phyloP scores from a whole-genome alignment of 2,888 invertebrate species.

The Tinea semifulvella region DNA sequence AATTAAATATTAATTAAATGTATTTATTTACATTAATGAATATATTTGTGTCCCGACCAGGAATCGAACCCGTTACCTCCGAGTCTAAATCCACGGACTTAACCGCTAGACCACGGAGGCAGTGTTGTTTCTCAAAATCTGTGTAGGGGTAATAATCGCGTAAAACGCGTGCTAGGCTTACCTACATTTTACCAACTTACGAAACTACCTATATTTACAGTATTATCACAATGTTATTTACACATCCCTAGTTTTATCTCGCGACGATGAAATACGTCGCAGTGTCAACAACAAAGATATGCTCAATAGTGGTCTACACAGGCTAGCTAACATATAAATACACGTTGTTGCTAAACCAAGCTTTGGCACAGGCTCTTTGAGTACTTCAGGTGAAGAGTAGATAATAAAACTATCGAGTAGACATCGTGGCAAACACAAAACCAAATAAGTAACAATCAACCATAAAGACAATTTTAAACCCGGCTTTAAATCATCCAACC shows the following conservation, averaged over 20 bases:
- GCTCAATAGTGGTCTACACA: conserved; percentile 32
- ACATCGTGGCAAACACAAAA: conserved; percentile 46
- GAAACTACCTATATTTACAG: too few relatives aligned
- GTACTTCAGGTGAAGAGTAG: conserved; percentile 30
- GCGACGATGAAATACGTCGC: conserved; percentile 19
- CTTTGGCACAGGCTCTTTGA: conserved; percentile 18
- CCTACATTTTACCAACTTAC: too few relatives aligned
- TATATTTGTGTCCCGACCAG: too few relatives aligned
- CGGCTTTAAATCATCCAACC: conserved; percentile 33
- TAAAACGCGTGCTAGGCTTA: too few relatives aligned
- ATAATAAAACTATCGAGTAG: conserved; percentile 35
- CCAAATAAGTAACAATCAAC: conserved; percentile 38
- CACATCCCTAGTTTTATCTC: not conserved
- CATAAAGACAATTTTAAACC: conserved; percentile 47
- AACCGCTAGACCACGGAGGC: too few relatives aligned
- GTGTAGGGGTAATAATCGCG: too few relatives aligned
- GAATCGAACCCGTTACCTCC: too few relatives aligned
- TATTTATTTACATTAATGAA: too few relatives aligned
- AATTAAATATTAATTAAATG: too few relatives aligned
- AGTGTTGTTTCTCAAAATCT: too few relatives aligned
- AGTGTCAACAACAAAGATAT: conserved; percentile 29
- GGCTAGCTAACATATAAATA: conserved; percentile 31
- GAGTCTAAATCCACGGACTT: too few relatives aligned
- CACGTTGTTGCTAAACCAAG: conserved; percentile 36
- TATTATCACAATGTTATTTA: too few relatives aligned